Evolutionary conservation across 1,140 invertebrate species (phyloP).

Genomic region (Listronotus bonariensis): DNA sequence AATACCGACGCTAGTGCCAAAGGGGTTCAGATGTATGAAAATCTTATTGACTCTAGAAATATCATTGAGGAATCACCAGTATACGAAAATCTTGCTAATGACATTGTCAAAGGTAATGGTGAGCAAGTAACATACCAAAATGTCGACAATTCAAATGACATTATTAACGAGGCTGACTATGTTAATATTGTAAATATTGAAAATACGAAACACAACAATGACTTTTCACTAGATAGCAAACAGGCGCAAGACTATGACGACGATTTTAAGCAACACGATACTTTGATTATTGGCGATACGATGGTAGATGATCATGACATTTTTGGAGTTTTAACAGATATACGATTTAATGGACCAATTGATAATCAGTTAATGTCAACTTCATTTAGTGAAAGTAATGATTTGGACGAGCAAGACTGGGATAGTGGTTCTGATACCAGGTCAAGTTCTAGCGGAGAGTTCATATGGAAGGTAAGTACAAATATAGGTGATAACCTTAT

Average conservation of each 20-base stretch:
- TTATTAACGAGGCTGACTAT: constrained; percentile 42
- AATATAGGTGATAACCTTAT: no score
- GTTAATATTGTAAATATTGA: constrained; percentile 42
- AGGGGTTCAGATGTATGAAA: constrained; percentile 12
- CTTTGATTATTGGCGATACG: constrained; percentile 35
- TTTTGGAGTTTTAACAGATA: constrained; percentile 52
- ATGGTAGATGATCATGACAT: constrained; percentile 26
- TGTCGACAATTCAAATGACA: constrained; percentile 22
- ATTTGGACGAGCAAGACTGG: constrained; percentile 59
- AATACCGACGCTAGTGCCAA: neutral
- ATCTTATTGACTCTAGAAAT: constrained; percentile 12
- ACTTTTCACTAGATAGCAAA: neutral
- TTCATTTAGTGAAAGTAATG: constrained; percentile 54
- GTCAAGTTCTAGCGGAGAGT: constrained; percentile 72
- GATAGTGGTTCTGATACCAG: constrained; percentile 63
- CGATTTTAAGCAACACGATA: constrained; percentile 21
- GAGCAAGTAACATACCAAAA: constrained; percentile 23
- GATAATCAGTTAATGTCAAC: constrained; percentile 54
- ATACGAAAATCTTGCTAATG: neutral
- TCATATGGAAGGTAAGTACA: constrained; percentile 72
- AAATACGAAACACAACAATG: constrained; percentile 37
- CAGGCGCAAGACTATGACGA: constrained; percentile 21
- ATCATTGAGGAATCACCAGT: neutral
- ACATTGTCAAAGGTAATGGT: neutral
- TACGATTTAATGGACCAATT: constrained; percentile 52